Base-by-base conservation (phyloP, 2,113 vertebrate species). In the Bufo gargarizans region DNA sequence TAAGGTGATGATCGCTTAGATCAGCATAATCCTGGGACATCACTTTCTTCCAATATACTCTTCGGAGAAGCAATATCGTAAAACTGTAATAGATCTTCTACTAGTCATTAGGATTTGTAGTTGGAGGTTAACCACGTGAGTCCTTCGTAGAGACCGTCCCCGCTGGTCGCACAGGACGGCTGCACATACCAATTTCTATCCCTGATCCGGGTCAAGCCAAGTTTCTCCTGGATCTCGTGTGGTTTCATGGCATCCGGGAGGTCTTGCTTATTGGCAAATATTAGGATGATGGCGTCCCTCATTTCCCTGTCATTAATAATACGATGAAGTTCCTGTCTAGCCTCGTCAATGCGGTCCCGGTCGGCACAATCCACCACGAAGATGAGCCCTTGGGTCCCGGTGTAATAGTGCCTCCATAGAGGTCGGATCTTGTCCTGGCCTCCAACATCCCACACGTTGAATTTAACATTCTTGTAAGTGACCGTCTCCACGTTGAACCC, bases 111-210 rank as follows among this genome's bases (percentile, higher is more conserved):
- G 95, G 98, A 99, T 95, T 99, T 99, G 96, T 99, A 99, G 95
- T 99, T 99, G 94, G 98, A 99, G 81, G 98, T 99, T 93, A 99
- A 96, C 98, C 98, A 99, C 90, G 98, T 99, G 94, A 99, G 96
- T 93, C 98, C 98, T 93, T 99, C 98, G 89, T 99, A 99, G 90
- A 99, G 97, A 97, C 98, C 98, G 69, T 99, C 98, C 90, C 98
- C 98, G 55, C 97, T 96, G 90, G 97, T 99, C 65, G 98, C 98
- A 94, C 98, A 99, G 89, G 98, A 99, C 90, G 98, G 98, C 96
- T 99, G 98, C 96, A 99, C 98, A 91, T 99, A 99, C 98, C 98
- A 99, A 97, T 99, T 99, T 95, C 98, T 97, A 96, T 99, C 98
- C 95, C 98, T 95, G 93, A 99, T 99, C 74, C 98, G 98, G 88